Evolutionary conservation across 2,888 invertebrate genomes (phyloP), one percentile per base, ranked within the genome.

Genomic region (Gari tellinella): DNA sequence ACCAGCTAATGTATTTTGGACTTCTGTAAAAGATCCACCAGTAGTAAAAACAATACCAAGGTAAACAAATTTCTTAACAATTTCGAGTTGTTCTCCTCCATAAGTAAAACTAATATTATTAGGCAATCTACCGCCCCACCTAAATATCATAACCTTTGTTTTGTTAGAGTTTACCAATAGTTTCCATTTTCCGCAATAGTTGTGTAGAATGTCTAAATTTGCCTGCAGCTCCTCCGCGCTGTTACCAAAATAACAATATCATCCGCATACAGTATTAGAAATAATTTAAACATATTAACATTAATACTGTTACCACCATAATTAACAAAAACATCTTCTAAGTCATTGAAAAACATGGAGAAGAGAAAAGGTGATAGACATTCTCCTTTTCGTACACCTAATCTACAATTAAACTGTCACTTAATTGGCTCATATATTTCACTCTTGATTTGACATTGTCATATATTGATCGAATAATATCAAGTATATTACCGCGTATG

Each of bases 341-440:
- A 1, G 17, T 19, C 53, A 53, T 53, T 37, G 4, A 53, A 21
- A 17, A 31, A 53, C 53, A 53, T 53, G 3, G 38, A 53, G 19
- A 31, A 53, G n/a, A 53, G 38, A 53, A 53, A 53, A 15, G 23
- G 51, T 51, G 51, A 51, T 23, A 48, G 26, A 25, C 51, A 51
- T 26, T 51, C 51, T 2, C 51, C 26, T 25, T n/a, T n/a, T n/a
- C n/a, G n/a, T n/a, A n/a, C n/a, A n/a, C n/a, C n/a, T n/a, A n/a
- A n/a, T n/a, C n/a, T n/a, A n/a, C n/a, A n/a, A n/a, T n/a, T n/a
- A 48, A 7, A 4, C 10, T 10, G 31, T 31, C 31, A 10, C 31
- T 31, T 7, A 31, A 10, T 31, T 31, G 5, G 10, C 10, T 31
- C 4, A 7, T 31, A 31, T 31, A 31, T 31, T 31, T 31, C 4